These are phyloP conservation scores for Sarcophaga carnaria DNA, from an alignment of 2,888 invertebrate genomes.

Conservation along the genomic window DNA sequence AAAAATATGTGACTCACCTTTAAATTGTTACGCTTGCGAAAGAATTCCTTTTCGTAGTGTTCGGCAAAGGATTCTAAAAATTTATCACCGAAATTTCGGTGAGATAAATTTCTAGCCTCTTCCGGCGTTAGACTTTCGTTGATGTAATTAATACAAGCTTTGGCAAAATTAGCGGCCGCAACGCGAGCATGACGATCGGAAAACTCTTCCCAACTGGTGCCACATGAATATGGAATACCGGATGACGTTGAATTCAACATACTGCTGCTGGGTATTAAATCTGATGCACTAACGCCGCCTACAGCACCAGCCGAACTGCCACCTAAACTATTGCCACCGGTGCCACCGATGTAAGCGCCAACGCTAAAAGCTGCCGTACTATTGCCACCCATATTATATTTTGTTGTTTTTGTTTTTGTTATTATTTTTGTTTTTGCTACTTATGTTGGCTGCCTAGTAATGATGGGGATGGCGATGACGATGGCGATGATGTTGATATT, in stretches of 20 bases:
- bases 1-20: conserved; percentile 75
- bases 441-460: neutral
- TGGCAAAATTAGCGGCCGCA: conserved; percentile 94
- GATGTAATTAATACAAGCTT: conserved; percentile 91
- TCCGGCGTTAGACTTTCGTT: conserved; percentile 87
- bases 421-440: neutral
- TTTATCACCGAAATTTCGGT: conserved; percentile 90
- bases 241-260: conserved; percentile 73
- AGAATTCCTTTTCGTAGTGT: conserved; percentile 92
- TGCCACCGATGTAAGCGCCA: conserved; percentile 79
- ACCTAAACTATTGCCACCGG: conserved; percentile 74
- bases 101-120: conserved; percentile 86
- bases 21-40: conserved; percentile 83
- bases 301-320: conserved; percentile 71
- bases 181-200: conserved; percentile 93
- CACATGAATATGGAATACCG: conserved; percentile 83
- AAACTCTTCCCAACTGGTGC: conserved; percentile 91
- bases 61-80: conserved; percentile 93
- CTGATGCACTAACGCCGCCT: conserved; percentile 72
- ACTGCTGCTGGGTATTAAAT: conserved; percentile 75
- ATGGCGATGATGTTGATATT: neutral
- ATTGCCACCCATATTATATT: conserved; percentile 76
- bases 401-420: conserved; percentile 58
- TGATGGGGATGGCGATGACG: no score
- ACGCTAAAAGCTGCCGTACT: conserved; percentile 76